Conservation (phyloP, 64 coral and sea anemone species). For the Platygyra sinensis region DNA sequence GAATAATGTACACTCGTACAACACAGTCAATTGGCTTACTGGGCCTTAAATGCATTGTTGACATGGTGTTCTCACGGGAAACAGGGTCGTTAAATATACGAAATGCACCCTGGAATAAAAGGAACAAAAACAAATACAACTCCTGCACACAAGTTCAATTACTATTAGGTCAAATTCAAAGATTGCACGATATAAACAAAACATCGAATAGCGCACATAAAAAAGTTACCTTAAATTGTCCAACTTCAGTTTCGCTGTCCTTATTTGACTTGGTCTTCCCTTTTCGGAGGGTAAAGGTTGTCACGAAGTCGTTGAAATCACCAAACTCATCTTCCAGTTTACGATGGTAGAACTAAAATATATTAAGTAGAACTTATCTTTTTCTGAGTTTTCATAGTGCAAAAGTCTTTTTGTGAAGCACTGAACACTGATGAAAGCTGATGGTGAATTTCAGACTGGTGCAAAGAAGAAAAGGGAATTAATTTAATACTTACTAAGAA, state of each 20-base stretch:
- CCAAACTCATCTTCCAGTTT: constrained; percentile 71
- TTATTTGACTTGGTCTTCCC: constrained; percentile 71
- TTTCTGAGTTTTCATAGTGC: too few relatives aligned
- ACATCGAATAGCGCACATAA: too few relatives aligned
- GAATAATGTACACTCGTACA: constrained; percentile 47
- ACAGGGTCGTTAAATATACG: neutral
- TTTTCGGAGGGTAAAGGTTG: constrained; percentile 64
- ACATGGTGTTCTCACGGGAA: neutral
- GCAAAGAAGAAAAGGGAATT: too few relatives aligned
- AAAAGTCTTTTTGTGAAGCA: too few relatives aligned
- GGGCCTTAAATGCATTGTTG: neutral
- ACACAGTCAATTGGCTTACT: constrained; percentile 21
- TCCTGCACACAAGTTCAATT: neutral
- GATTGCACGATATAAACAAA: too few relatives aligned
- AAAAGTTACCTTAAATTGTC: constrained; percentile 80
- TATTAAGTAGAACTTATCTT: neutral
- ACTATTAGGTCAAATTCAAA: neutral
- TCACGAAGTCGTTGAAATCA: constrained; percentile 80
- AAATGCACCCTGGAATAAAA: constrained; percentile 4
- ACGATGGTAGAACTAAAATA: constrained; percentile 54
- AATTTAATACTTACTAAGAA: too few relatives aligned
- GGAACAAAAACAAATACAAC: neutral
- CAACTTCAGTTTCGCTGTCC: constrained; percentile 59
- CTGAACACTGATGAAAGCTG: too few relatives aligned
- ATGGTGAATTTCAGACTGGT: too few relatives aligned